Percentiles rank a stretch among this genome's conserved stretches.
Evolutionary conservation across 2,797 vertebrate species (phyloP).

Genomic region (Gadopsis marmoratus): DNA sequence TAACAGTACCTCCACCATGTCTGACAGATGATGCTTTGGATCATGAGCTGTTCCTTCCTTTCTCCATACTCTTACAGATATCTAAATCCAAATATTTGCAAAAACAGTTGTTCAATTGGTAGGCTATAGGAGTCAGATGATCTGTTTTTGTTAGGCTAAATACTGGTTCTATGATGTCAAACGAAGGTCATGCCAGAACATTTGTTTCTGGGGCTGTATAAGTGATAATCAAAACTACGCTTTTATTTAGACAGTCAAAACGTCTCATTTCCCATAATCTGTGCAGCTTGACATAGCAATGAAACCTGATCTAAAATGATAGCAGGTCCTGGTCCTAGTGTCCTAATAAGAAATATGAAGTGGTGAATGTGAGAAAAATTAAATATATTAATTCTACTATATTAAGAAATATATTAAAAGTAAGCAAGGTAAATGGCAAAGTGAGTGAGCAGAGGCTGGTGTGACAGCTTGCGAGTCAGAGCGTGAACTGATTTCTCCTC

Average conservation of each 20-base stretch:
- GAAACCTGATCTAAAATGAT: not conserved
- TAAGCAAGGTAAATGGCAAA: too few relatives aligned
- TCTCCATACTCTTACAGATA: too few relatives aligned
- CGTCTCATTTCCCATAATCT: not conserved
- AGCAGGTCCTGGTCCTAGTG: conserved; percentile 32
- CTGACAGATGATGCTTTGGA: too few relatives aligned
- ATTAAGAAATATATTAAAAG: not conserved
- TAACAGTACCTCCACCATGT: too few relatives aligned
- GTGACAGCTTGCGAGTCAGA: not conserved
- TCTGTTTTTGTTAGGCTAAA: not conserved
- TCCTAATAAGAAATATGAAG: conserved; percentile 4
- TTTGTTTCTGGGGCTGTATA: not conserved
- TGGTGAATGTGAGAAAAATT: not conserved
- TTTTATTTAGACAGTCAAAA: conserved; percentile 23
- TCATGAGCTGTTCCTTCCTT: too few relatives aligned
- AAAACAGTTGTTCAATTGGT: not conserved
- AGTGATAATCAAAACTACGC: not conserved
- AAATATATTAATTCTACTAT: too few relatives aligned
- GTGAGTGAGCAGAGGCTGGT: not conserved
- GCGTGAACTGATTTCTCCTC: conserved; percentile 9
- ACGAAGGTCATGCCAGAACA: not conserved
- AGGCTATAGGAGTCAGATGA: not conserved
- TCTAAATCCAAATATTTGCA: not conserved
- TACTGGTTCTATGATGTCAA: not conserved
- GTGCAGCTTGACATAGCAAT: not conserved